Conservation (phyloP, 1,140 invertebrate genomes). For the Nixonia krombeini region DNA sequence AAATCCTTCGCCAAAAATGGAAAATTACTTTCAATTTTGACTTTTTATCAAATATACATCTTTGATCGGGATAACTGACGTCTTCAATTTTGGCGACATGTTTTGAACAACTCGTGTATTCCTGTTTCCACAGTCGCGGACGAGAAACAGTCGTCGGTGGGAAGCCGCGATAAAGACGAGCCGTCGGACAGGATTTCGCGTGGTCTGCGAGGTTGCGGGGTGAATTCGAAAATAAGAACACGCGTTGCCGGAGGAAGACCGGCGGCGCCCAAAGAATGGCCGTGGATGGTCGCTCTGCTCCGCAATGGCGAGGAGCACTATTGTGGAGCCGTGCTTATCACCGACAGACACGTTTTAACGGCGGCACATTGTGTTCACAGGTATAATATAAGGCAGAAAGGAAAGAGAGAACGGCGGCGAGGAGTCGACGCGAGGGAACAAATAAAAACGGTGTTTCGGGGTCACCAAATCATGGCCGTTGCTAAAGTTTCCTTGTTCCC, state of each 20-base stretch:
- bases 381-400: slow-evolving; percentile 29
- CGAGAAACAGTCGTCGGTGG: neutral
- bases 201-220: slow-evolving; percentile 76
- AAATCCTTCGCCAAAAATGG: no score
- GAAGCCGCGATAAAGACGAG: neutral
- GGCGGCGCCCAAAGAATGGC: slow-evolving; percentile 81
- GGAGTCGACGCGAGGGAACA: no score
- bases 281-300: slow-evolving; percentile 85
- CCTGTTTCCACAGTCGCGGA: no score
- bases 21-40: no score
- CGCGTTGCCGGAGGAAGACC: slow-evolving; percentile 76
- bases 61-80: no score
- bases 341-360: slow-evolving; percentile 83
- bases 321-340: slow-evolving; percentile 86
- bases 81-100: no score
- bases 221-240: slow-evolving; percentile 73
- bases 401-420: neutral
- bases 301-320: slow-evolving; percentile 73
- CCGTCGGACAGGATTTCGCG: slow-evolving; percentile 19
- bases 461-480: no score
- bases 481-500: no score
- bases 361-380: slow-evolving; percentile 81
- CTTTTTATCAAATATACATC: no score
- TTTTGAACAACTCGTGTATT: no score
- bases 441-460: no score